Conservation (phyloP, 2,888 invertebrate genomes). For the Phaonia tiefii region DNA sequence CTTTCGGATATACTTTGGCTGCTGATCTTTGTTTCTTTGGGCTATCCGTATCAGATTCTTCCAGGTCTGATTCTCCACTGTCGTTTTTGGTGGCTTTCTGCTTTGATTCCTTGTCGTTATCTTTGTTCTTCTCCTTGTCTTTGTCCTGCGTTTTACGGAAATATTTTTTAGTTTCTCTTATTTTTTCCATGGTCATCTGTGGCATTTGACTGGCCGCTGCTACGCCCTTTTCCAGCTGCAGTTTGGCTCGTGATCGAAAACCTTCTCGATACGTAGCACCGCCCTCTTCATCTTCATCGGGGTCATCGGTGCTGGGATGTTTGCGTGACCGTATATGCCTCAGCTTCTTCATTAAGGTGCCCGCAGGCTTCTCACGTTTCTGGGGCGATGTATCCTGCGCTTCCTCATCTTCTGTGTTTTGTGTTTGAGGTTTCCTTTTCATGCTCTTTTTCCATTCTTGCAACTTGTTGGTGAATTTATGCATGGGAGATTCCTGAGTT, state of each 20-base stretch:
- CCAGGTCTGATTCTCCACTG: constrained; percentile 67
- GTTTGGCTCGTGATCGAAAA: constrained; percentile 53
- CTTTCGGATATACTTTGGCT: not conserved
- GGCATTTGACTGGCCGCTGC: constrained; percentile 67
- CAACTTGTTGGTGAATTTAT: constrained; percentile 69
- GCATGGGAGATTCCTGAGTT: constrained; percentile 61
- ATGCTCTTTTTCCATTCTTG: constrained; percentile 76
- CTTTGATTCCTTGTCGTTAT: constrained; percentile 66
- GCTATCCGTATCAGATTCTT: constrained; percentile 67
- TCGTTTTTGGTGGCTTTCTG: constrained; percentile 68
- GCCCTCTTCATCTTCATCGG: constrained; percentile 63
- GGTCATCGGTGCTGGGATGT: constrained; percentile 66
- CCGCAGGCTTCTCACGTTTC: constrained; percentile 66
- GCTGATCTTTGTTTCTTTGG: constrained; percentile 64
- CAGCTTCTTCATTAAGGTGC: constrained; percentile 69
- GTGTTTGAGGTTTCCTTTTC: constrained; percentile 65
- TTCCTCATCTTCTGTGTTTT: constrained; percentile 32
- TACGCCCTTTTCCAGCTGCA: constrained; percentile 60
- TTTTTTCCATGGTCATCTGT: constrained; percentile 72
- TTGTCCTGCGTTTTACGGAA: constrained; percentile 71
- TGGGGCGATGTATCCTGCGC: constrained; percentile 60
- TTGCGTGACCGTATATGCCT: constrained; percentile 71
- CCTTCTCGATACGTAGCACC: constrained; percentile 58
- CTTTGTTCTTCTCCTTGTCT: not conserved
- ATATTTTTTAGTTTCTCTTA: constrained; percentile 75